A percentile compares a stretch with the other conserved stretches of the same genome.
These are phyloP conservation scores for Dexiosoma caninum DNA, from an alignment of 2,888 invertebrate genomes.

Conservation along the genomic window DNA sequence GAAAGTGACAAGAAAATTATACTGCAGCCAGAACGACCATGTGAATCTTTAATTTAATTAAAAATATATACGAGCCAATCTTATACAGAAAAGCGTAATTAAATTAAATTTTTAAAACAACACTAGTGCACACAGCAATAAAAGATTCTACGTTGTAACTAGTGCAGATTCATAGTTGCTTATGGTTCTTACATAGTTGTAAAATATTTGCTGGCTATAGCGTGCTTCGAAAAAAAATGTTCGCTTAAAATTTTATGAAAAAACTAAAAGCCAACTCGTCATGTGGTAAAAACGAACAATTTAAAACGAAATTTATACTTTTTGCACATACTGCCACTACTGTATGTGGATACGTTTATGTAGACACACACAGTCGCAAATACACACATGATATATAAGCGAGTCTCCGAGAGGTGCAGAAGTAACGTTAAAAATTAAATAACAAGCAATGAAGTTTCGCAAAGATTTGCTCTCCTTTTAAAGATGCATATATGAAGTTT, in stretches of 20 bases:
- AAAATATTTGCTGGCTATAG: background rate
- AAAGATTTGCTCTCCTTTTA: too few relatives aligned
- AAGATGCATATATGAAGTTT: too few relatives aligned
- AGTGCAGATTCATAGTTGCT: too few relatives aligned
- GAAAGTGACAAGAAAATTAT: background rate
- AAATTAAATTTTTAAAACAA: background rate
- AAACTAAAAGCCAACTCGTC: constrained; percentile 50
- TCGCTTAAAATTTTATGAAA: constrained; percentile 1
- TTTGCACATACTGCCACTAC: constrained; percentile 33
- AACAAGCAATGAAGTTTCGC: too few relatives aligned
- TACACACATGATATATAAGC: background rate
- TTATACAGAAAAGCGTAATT: background rate
- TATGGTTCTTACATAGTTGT: too few relatives aligned
- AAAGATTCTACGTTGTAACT: background rate
- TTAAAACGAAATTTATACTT: constrained; percentile 53
- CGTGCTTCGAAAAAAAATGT: background rate
- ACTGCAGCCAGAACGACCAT: constrained; percentile 17
- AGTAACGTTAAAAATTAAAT: too few relatives aligned
- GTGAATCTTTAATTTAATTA: constrained; percentile 36
- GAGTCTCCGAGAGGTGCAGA: too few relatives aligned
- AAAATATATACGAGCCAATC: background rate
- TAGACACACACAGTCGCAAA: background rate
- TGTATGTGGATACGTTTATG: too few relatives aligned
- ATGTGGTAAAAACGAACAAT: constrained; percentile 53
- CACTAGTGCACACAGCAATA: background rate